phyloP scores from a whole-genome alignment of 1,140 invertebrate genomes.

The Caenorhabditis brenneri region DNA sequence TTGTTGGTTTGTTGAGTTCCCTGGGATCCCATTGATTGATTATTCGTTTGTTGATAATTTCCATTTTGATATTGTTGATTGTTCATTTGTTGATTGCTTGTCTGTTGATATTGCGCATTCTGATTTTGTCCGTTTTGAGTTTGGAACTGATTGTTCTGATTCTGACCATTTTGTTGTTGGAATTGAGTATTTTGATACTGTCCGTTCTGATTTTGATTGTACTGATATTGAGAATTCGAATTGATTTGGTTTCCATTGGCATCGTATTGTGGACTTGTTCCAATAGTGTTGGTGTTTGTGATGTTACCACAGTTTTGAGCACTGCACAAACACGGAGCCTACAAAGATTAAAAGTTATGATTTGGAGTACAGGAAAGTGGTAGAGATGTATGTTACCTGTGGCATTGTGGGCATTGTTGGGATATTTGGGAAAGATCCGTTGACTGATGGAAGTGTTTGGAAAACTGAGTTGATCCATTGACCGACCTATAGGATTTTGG shows the following conservation, averaged over 20 bases:
- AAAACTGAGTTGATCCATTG: slow-evolving; percentile 46
- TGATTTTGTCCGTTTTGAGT: background rate
- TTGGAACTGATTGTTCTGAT: background rate
- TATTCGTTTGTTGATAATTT: slow-evolving; percentile 5
- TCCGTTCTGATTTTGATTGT: background rate
- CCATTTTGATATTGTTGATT: slow-evolving; percentile 8
- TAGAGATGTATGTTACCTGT: slow-evolving; percentile 8
- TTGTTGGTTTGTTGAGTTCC: background rate
- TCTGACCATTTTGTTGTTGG: slow-evolving; percentile 12
- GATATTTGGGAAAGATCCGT: slow-evolving; percentile 29
- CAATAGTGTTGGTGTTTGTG: slow-evolving; percentile 30
- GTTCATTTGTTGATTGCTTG: slow-evolving; percentile 30
- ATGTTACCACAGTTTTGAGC: slow-evolving; percentile 42
- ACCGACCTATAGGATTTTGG: slow-evolving; percentile 24
- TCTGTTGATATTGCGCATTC: slow-evolving; percentile 31
- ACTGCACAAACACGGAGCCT: slow-evolving; percentile 48
- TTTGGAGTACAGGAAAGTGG: background rate
- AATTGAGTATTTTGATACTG: slow-evolving; percentile 42
- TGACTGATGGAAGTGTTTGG: slow-evolving; percentile 44
- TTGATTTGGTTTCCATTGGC: background rate
- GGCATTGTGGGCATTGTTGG: slow-evolving; percentile 43
- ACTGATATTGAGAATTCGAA: background rate
- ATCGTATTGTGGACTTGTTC: slow-evolving; percentile 30
- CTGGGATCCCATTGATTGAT: background rate
- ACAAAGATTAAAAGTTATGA: background rate